Percentiles rank a stretch among this genome's conserved stretches.
phyloP scores from a whole-genome alignment of 2,888 invertebrate species.

The Sinentomon sp. region DNA sequence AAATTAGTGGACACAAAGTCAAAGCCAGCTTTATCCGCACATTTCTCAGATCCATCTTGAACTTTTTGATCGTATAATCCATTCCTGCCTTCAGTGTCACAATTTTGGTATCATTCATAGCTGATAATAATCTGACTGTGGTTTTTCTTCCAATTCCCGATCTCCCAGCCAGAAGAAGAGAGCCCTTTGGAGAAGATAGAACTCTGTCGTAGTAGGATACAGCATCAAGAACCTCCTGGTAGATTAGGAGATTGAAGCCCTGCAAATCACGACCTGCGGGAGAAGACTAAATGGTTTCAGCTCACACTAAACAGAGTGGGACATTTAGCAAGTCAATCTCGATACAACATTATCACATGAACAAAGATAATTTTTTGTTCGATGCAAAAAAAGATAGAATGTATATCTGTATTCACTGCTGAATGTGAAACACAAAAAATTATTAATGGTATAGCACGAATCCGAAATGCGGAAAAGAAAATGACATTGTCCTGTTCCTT shows the following conservation, averaged over 20 bases:
- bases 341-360: too few species aligned
- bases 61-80: conserved; percentile 31
- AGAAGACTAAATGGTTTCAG: too few species aligned
- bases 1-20: too few species aligned
- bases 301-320: too few species aligned
- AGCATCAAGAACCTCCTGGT: conserved; percentile 34
- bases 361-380: too few species aligned
- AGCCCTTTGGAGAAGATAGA: conserved; percentile 31
- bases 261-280: conserved; percentile 33
- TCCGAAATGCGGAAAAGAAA: too few species aligned
- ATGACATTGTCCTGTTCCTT: too few species aligned
- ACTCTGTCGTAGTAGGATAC: conserved; percentile 34
- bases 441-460: too few species aligned
- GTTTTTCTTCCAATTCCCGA: conserved; percentile 56
- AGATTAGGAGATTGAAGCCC: conserved; percentile 31
- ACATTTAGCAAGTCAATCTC: too few species aligned
- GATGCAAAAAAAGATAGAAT: conserved; percentile 8
- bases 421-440: too few species aligned
- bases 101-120: conserved; percentile 35
- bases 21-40: too few species aligned
- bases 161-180: conserved; percentile 40
- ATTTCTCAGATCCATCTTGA: conserved; percentile 47
- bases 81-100: conserved; percentile 27
- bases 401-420: too few species aligned
- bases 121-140: conserved; percentile 41